These are phyloP conservation scores for Dicaeum eximium DNA, from an alignment of 2,113 vertebrate genomes.

Conservation along the genomic window DNA sequence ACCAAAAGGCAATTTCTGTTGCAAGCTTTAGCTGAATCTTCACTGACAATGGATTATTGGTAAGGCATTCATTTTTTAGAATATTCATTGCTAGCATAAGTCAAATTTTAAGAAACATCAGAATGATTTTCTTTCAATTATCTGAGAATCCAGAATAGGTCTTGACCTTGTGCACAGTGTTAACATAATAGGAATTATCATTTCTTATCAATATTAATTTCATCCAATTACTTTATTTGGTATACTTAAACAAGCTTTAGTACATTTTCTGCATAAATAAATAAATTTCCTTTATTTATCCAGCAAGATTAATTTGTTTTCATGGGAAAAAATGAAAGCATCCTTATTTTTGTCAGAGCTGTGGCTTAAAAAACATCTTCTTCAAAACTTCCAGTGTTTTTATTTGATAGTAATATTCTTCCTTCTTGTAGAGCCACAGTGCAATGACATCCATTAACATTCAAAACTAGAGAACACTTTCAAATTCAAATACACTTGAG, in stretches of 20 bases:
- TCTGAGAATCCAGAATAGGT: background rate
- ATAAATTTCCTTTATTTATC: conserved; percentile 23
- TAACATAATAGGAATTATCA: background rate
- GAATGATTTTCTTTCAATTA: background rate
- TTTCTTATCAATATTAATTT: conserved; percentile 41
- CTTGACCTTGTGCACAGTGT: background rate
- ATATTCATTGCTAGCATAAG: background rate
- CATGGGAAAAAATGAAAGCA: conserved; percentile 12
- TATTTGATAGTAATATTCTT: conserved; percentile 28
- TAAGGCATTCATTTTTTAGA: conserved; percentile 14
- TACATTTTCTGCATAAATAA: background rate
- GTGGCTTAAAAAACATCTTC: background rate
- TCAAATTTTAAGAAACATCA: conserved; percentile 27
- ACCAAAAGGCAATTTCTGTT: conserved; percentile 46
- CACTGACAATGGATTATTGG: conserved; percentile 29
- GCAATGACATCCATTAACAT: conserved; percentile 57
- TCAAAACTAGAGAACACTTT: conserved; percentile 55
- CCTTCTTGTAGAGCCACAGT: conserved; percentile 27
- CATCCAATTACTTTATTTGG: background rate
- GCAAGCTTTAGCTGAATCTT: conserved; percentile 21
- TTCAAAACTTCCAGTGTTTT: conserved; percentile 36
- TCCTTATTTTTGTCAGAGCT: conserved; percentile 32
- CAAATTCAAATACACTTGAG: conserved; percentile 55
- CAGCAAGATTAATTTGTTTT: conserved; percentile 26
- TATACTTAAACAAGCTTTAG: conserved; percentile 2